Evolutionary conservation across 2,113 vertebrate genomes (phyloP), one percentile per base, ranked within the genome.

Genomic region (Ardeotis arabs): DNA sequence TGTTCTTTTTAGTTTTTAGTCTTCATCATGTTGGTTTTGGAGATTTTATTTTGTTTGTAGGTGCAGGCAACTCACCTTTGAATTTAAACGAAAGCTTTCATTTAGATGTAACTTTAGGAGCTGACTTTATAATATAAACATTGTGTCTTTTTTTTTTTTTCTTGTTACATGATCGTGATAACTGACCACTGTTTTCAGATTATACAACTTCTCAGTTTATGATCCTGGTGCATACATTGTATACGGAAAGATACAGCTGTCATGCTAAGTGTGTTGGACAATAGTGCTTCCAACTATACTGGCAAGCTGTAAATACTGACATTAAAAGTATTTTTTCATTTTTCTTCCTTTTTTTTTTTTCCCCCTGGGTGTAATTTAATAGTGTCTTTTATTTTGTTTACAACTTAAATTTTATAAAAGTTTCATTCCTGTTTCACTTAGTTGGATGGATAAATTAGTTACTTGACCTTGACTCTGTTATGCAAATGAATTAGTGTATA

Each of bases 211-310:
- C 84, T 73, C 77, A 81, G 50, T 91, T 76, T 93, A 68, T 94
- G 53, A 14, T 84, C 16, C 14, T 67, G 85, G 72, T 96, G 62
- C 75, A 56, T 90, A 89, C 35, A 24, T 37, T 45, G 7, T 53
- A 66, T 81, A 59, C 63, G 73, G 83, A 78, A 96, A 16, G 12
- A 81, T 90, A 76, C 85, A 94, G 86, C 90, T 95, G 67, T 92
- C 81, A 68, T 67, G 67, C 86, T 93, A 91, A 85, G 82, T n/a
- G 21, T 35, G 9, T 55, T 91, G 94, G 79, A 94, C 95, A 93
- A 80, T 69, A 45, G 17, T 62, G 87, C 35, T 87, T 69, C 22
- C 4, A 23, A 39, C 15, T 73, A 6, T 35, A 70, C 15, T 68
- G 70, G 12, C 27, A 56, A 82, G 12, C 24, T 91, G 19, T 72